Evolutionary conservation across 2,797 vertebrate species (phyloP).

Genomic region (Macropodus opercularis): DNA sequence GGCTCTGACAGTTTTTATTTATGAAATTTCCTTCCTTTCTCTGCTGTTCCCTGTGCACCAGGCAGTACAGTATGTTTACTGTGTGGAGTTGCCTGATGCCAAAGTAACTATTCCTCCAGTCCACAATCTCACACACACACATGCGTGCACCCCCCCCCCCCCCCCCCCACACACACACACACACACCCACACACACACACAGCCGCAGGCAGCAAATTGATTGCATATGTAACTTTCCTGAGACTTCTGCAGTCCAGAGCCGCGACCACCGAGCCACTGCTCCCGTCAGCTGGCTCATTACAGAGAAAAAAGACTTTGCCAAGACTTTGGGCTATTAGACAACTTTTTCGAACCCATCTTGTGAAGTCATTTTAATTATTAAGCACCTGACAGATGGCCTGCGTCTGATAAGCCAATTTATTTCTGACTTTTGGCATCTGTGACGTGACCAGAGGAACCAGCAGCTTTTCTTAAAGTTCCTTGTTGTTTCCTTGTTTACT

Average conservation of each 20-base stretch:
- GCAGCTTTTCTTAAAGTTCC: neutral
- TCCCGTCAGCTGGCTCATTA: constrained; percentile 57
- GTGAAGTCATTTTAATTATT: constrained; percentile 61
- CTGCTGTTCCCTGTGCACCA: neutral
- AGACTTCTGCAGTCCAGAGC: constrained; percentile 14
- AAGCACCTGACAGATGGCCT: constrained; percentile 57
- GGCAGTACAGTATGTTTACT: neutral
- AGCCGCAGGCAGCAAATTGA: constrained; percentile 16
- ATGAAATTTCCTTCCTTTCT: neutral
- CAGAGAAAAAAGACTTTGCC: constrained; percentile 40
- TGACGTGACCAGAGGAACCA: constrained; percentile 26
- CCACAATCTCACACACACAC: neutral
- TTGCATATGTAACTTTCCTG: constrained; percentile 11
- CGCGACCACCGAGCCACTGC: constrained; percentile 3
- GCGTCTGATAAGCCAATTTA: constrained; percentile 56
- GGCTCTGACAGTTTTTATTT: neutral
- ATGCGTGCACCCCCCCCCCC: no score
- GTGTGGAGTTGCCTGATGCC: neutral
- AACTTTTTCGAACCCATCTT: constrained; percentile 54
- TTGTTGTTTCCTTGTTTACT: neutral
- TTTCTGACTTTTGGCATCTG: constrained; percentile 38
- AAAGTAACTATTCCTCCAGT: neutral
- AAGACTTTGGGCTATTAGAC: constrained; percentile 48
- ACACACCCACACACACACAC: neutral
- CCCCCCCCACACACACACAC: no score